Evolutionary conservation across 2,797 vertebrate genomes (phyloP).

Genomic region (Argya squamiceps): DNA sequence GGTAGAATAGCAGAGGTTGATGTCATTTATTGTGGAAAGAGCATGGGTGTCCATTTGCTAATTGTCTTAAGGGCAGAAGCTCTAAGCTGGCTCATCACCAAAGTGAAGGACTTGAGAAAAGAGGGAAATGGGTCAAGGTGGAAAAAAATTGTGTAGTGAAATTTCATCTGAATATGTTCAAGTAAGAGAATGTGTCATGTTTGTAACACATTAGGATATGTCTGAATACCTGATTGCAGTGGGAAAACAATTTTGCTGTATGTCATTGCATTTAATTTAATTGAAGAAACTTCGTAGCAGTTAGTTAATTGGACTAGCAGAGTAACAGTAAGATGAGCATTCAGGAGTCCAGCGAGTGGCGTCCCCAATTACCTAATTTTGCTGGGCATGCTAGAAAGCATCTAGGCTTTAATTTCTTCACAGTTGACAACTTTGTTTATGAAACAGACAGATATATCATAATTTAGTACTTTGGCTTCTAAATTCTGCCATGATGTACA

Average conservation of each 20-base stretch:
- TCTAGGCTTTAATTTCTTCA: slow-evolving; percentile 23
- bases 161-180: neutral
- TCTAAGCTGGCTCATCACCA: neutral
- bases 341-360: neutral
- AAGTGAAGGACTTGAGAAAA: neutral
- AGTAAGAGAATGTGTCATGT: neutral
- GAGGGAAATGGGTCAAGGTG: neutral
- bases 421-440: slow-evolving; percentile 35
- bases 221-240: neutral
- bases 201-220: neutral
- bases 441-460: neutral
- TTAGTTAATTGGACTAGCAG: neutral
- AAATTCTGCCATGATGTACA: neutral
- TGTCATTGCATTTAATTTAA: neutral
- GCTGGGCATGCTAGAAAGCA: neutral
- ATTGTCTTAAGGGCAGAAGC: neutral
- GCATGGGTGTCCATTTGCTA: neutral
- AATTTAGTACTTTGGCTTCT: neutral
- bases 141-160: neutral
- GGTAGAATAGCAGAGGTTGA: neutral
- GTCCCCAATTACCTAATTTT: slow-evolving; percentile 29
- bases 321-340: slow-evolving; percentile 6
- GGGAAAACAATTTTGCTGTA: neutral
- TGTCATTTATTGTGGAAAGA: neutral
- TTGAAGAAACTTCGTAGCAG: slow-evolving; percentile 27